Base-by-base conservation (phyloP, 2,113 vertebrate species). In the Cacatua alba region DNA sequence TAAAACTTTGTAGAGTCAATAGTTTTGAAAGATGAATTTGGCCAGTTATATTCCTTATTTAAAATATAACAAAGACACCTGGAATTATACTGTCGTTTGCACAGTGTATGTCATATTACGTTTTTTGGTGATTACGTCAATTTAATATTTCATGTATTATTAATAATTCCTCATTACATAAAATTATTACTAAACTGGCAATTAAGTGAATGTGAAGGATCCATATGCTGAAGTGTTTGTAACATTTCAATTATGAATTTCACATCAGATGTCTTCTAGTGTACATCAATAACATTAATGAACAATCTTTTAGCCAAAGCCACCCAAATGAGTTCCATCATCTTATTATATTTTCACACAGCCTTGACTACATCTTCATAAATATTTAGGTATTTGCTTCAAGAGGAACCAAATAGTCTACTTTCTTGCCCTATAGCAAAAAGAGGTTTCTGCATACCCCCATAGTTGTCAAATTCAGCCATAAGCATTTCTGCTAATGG, bases 131-230 rank as follows among this genome's bases (percentile, higher is more conserved):
- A 97, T 98, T 98, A 97, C 39, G 94, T 98, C 98, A 98, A 98
- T 98, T 98, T 98, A 97, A 89, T 97, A 93, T 97, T 98, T 98
- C 98, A 97, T 91, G 62, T 98, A 98, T 97, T 98, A 98, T 98
- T 98, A 98, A 98, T 98, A 98, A 98, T 98, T 97, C 92, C 97
- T 98, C 98, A 98, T 98, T 98, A 98, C 94, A 96, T 98, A 98
- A 98, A 98, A 98, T 98, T 98, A 98, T 98, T 98, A 98, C 98
- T 98, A 98, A 98, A 98, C 98, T 98, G 96, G 97, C 96, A 97
- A 98, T 98, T 98, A 98, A 98, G 97, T 98, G 97, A 93, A 98
- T 98, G 97, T 98, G 98, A 98, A 98, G 94, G 98, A 98, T 97
- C 98, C 98, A 98, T 98, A 98, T 98, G 98, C 94, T 98, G 96